phyloP scores from a whole-genome alignment of 2,113 vertebrate species.

The Pseudopipra pipra region DNA sequence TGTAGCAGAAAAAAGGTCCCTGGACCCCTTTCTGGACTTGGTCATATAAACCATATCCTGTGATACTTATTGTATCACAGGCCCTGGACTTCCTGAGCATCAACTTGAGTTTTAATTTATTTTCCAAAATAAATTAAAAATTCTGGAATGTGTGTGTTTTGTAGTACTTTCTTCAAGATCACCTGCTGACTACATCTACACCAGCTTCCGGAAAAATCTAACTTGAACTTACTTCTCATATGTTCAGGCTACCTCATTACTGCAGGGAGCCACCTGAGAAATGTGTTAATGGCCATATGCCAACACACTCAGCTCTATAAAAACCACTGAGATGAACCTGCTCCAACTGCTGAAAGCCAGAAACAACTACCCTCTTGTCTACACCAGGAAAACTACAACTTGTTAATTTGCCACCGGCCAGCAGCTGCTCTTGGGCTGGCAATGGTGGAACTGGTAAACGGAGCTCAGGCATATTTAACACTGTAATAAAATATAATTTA shows the following conservation, averaged over 20 bases:
- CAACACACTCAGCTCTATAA: not conserved
- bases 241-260: constrained; percentile 28
- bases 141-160: not conserved
- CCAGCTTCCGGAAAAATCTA: not conserved
- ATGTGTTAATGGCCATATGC: constrained; percentile 54
- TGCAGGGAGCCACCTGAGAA: constrained; percentile 51
- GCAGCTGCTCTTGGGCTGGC: constrained; percentile 47
- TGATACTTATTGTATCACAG: not conserved
- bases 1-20: not conserved
- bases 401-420: constrained; percentile 55
- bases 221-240: not conserved
- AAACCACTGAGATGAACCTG: constrained; percentile 33
- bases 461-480: constrained; percentile 49
- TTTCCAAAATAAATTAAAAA: not conserved
- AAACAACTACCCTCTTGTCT: constrained; percentile 50
- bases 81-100: not conserved
- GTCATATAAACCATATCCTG: not conserved
- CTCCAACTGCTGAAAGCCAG: constrained; percentile 45
- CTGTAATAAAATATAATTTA: constrained; percentile 61
- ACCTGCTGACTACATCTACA: not conserved
- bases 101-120: not conserved
- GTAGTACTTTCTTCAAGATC: not conserved
- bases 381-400: constrained; percentile 38
- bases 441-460: constrained; percentile 20
- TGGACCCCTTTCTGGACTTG: not conserved